Evolutionary conservation across 1,140 invertebrate genomes (phyloP), one percentile per base, ranked within the genome.

Genomic region (Druon quercuslanigerum): DNA sequence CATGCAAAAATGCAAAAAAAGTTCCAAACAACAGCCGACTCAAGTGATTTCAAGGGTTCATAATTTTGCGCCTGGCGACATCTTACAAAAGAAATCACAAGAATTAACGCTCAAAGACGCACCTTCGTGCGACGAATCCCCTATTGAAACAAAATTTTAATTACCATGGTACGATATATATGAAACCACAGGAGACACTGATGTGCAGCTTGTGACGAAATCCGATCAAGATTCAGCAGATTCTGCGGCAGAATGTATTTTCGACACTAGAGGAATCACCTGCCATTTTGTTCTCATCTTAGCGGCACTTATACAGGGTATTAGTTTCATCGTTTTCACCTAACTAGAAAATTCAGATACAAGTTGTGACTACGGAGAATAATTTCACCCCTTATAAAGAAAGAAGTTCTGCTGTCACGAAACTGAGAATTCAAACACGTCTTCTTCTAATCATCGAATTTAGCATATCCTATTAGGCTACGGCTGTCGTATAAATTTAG

Each of bases 201-300:
- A 90, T 76, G 89, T 90, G 33, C 84, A 88, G 60, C 87, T 88
- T 25, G 89, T 85, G 51, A 90, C 89, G 73, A 87, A 87, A 7
- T 80, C 87, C 14, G 88, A 90, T 80, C 86, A 88, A 56, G 79
- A 84, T 60, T 71, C 74, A 5, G 78, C 70, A 40, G 78, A 82
- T 66, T 86, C 85, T 4, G 82, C 84, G 16, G 77, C 83, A 14
- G 33, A 50, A 56, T 46, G 57, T 46, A 46, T 72, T 51, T 56
- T 76, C 74, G 19, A 33, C 33, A 52, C 11, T 12, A 50, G 19
- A 76, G 50, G 14, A 74, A 66, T 76, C 74, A 74, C 33, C 9
- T 85, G 79, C 85, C 79, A 74, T 12, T 17, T 89, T 20, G 50
- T 85, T n/a, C 60, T 86, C 71, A 83, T 76, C 78, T 25, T 87